Percentiles rank a stretch among this genome's conserved stretches.
These are phyloP conservation scores for Pachypanchax playfairii DNA, from an alignment of 2,113 vertebrate genomes.

Conservation along the genomic window DNA sequence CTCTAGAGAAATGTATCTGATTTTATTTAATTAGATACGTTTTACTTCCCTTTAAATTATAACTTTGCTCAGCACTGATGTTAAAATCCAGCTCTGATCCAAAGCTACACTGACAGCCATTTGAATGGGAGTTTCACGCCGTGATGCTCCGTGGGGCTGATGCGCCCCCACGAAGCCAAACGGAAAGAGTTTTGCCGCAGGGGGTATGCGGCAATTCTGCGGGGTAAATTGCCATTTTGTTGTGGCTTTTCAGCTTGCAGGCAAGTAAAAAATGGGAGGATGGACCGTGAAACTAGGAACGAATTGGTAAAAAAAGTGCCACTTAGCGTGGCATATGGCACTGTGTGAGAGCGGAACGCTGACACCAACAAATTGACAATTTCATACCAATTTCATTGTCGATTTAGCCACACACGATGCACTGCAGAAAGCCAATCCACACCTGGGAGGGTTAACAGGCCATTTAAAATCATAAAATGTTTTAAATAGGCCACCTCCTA, in stretches of 20 bases:
- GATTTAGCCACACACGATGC: constrained; percentile 75
- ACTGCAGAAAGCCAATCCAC: background rate
- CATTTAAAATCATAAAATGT: background rate
- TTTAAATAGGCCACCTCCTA: no score
- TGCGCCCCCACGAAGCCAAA: constrained; percentile 37
- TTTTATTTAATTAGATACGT: no score
- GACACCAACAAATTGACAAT: constrained; percentile 82
- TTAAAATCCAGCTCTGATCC: background rate
- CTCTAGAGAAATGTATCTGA: no score
- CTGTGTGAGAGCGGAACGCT: constrained; percentile 57
- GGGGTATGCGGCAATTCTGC: constrained; percentile 68
- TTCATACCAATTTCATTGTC: constrained; percentile 80
- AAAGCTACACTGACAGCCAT: constrained; percentile 13
- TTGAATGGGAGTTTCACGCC: constrained; percentile 46
- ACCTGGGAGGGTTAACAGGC: background rate
- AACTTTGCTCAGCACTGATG: no score
- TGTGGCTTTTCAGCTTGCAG: constrained; percentile 68
- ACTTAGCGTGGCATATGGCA: constrained; percentile 77
- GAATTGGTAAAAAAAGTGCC: constrained; percentile 77
- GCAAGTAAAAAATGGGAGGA: constrained; percentile 69
- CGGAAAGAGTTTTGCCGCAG: constrained; percentile 56
- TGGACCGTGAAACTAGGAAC: constrained; percentile 83
- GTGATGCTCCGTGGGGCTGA: constrained; percentile 19
- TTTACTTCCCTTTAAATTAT: no score
- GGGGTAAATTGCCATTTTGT: constrained; percentile 79